Evolutionary conservation across 2,113 vertebrate genomes (phyloP), one percentile per base, ranked within the genome.

Genomic region (Platycercus adscitus): DNA sequence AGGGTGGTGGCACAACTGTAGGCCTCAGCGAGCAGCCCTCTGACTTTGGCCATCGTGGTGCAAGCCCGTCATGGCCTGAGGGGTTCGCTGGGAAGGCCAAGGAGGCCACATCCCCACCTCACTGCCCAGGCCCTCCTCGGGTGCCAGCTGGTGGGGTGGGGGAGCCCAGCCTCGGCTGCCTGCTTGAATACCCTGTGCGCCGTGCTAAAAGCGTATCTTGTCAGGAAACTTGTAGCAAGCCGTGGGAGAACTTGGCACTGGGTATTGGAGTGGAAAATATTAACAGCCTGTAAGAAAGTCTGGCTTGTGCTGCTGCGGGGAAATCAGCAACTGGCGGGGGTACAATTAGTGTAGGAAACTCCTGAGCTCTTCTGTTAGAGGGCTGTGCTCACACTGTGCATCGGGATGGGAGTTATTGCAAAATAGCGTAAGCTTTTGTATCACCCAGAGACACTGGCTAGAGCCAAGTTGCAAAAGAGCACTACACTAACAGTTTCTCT

Each of bases 231-330:
- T 93, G 91, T 77, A 97, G 94, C 83, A 37, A 96, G 81, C 68
- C 33, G 87, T 96, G 96, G 97, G 97, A 96, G 89, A 97, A 96
- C 92, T 97, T 98, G 98, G 98, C 97, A 97, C 24, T 1, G 24
- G n/a, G 33, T 75, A 24, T 69, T 85, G 95, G 92, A 97, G 92
- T 93, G 94, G 97, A 95, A 98, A 97, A 95, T 92, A 97, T 95
- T 98, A 96, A 91, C 95, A 97, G 96, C 79, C 95, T 97, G 96
- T 61, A 92, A 82, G 95, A 93, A 95, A 97, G 94, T 87, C 97
- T 98, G 97, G 95, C 97, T 97, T 88, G 82, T 70, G 86, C 81
- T 97, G 96, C 94, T 93, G 80, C 13, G 11, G 95, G 92, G 88
- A 90, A 97, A 94, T 94, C 89, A 33, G 96, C 91, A 77, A 81